These are phyloP conservation scores for Tachycineta bicolor DNA, from an alignment of 2,113 vertebrate species.

Conservation along the genomic window DNA sequence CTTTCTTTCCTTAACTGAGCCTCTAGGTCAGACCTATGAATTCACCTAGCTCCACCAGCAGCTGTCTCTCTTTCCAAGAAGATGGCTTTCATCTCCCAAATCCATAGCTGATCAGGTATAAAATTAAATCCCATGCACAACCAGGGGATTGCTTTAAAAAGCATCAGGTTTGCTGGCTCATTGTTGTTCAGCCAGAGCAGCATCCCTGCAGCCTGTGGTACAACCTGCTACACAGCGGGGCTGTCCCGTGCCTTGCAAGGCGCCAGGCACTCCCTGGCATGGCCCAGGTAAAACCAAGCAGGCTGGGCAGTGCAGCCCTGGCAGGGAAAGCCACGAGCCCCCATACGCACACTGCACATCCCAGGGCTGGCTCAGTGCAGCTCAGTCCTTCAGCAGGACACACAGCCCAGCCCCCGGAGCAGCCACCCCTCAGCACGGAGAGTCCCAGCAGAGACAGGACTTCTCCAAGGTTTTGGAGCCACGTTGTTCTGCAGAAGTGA, in stretches of 20 bases:
- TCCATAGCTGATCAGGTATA: not conserved
- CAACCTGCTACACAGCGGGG: fast-evolving
- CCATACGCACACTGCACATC: fast-evolving
- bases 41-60: not conserved
- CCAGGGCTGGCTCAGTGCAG: fast-evolving
- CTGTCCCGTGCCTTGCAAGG: not conserved
- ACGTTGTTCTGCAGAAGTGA: fast-evolving
- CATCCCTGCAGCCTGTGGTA: not conserved
- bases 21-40: not conserved
- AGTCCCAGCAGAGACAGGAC: not conserved
- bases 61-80: not conserved
- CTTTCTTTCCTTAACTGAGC: not conserved
- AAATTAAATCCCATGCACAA: not conserved
- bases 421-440: not conserved
- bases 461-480: not conserved
- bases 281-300: not conserved
- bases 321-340: not conserved
- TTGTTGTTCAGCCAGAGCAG: not conserved
- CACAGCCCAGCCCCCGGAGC: not conserved
- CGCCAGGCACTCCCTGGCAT: fast-evolving
- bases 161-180: not conserved
- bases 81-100: not conserved
- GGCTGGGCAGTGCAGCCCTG: fast-evolving
- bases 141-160: not conserved
- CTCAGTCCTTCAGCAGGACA: not conserved